Evolutionary conservation across 2,888 invertebrate genomes (phyloP).

Genomic region (Empis stercorea): DNA sequence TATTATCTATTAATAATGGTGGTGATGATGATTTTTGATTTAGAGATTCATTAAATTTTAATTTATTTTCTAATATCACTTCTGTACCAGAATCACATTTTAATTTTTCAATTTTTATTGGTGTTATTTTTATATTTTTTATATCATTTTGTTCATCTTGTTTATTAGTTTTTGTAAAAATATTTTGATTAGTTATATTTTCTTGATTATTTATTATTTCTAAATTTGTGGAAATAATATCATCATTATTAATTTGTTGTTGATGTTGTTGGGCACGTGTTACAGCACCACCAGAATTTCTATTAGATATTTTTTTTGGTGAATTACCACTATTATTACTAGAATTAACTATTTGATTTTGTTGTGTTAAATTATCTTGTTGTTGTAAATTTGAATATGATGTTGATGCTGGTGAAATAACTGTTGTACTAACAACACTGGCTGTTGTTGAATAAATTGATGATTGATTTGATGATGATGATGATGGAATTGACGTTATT

Average conservation of each 20-base stretch:
- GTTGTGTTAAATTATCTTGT: background rate
- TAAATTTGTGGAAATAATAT: background rate
- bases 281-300: background rate
- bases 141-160: too few species aligned
- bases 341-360: too few species aligned
- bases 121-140: background rate
- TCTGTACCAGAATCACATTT: constrained; percentile 5
- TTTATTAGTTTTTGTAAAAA: too few species aligned
- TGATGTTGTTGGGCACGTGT: too few species aligned
- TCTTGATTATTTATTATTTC: too few species aligned
- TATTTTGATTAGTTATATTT: too few species aligned
- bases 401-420: constrained; percentile 21
- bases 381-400: background rate
- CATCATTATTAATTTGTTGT: too few species aligned
- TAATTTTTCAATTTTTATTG: background rate
- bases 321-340: background rate
- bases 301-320: background rate
- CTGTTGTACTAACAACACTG: background rate
- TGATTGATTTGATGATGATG: background rate
- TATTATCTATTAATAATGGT: too few species aligned
- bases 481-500: constrained; percentile 39
- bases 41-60: too few species aligned
- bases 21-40: too few species aligned
- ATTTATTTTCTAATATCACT: background rate
- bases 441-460: background rate